Conservation (phyloP, 1,140 invertebrate species). For the Cherax quadricarinatus region DNA sequence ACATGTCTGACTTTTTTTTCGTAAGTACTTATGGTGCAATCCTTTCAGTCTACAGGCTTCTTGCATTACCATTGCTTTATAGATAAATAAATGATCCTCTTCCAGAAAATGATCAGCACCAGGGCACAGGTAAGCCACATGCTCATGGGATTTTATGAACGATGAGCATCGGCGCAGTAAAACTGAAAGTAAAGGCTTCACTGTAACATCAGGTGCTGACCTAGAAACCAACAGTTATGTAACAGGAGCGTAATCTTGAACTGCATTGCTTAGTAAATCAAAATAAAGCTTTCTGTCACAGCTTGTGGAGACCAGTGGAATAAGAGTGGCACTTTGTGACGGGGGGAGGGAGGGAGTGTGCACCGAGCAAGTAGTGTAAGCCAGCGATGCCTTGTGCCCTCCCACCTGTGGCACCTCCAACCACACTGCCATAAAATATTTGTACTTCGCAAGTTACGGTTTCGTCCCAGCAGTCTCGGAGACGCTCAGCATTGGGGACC, state of each 20-base stretch:
- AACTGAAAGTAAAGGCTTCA: constrained; percentile 48
- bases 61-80: neutral
- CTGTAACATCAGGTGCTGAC: constrained; percentile 28
- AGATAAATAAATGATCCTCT: too few relatives aligned
- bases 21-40: neutral
- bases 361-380: too few relatives aligned
- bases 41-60: neutral
- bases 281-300: neutral
- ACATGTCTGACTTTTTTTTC: neutral
- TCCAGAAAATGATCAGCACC: too few relatives aligned
- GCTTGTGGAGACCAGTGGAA: neutral
- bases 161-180: constrained; percentile 8
- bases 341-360: too few relatives aligned
- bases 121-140: neutral
- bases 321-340: too few relatives aligned
- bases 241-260: constrained; percentile 34
- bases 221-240: constrained; percentile 40
- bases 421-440: too few relatives aligned
- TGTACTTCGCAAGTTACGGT: too few relatives aligned
- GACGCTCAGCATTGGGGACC: too few relatives aligned
- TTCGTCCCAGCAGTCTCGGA: too few relatives aligned
- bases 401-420: too few relatives aligned
- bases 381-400: too few relatives aligned
- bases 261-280: neutral
- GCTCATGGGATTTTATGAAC: neutral